Evolutionary conservation across 2,113 vertebrate species (phyloP), one percentile per base, ranked within the genome.

Genomic region (Lota lota): DNA sequence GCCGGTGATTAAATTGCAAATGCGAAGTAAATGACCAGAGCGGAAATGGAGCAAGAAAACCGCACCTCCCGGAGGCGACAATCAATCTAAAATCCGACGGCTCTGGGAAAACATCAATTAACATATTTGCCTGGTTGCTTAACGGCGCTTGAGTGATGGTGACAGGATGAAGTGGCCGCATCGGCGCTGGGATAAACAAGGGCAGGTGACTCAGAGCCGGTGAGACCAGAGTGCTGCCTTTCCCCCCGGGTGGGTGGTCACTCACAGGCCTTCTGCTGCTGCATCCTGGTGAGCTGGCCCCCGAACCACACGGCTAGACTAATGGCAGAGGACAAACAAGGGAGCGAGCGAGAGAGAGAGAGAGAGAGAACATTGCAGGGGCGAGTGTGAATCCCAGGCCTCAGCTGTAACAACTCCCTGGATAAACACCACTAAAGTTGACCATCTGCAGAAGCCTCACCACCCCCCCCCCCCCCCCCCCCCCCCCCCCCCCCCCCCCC

Each of bases 401-500:
- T 90, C 81, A 89, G 86, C 85, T 86, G 82, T 67, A 88, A 88
- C 81, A 87, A 88, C 86, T 79, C 81, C 67, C 67, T 76, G 77
- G 73, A 79, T 87, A 86, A 88, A 87, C 82, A 88, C 68, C 22
- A 47, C 66, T 54, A 72, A 63, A 61, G 63, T 69, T 36, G 79
- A 72, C 80, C 86, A 83, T 86, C 84, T 87, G 85, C 62, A 83
- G 84, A 61, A 83, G 77, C 72, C 74, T 77, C 53, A 16, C 77
- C 58, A 3, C 53, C 68, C 58, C n/a, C 1, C 21, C 0, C 0
- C 50, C 24, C 24, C 5, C 28, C 28, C 28, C 28, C 50, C 24
- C 24, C 5, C 28, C 28, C 28, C 28, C 58, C n/a, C 1, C 21
- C 0, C 0, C 72, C 74, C 76, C 53, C 16, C 77, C 58, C 2